Base-by-base conservation (phyloP, 2,797 vertebrate species). In the Pangasius krempfi region DNA sequence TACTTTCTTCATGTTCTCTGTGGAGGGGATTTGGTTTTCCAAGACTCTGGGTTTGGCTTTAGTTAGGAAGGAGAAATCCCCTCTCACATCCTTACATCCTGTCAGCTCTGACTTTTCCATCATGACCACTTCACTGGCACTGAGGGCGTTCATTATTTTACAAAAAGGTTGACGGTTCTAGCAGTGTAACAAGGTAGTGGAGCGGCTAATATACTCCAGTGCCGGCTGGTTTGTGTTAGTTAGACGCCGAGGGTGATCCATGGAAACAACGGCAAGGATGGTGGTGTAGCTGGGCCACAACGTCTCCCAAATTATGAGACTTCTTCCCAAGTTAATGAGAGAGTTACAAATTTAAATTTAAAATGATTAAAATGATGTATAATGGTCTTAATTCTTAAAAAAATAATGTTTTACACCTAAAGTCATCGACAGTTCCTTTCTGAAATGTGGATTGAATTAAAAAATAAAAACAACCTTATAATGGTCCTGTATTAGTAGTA, bases 21-120 rank as follows among this genome's bases (percentile, higher is more conserved):
- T 58, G 79, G 89, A 89, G 81, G 86, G 80, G 80, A 90, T 72
- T 86, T 47, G 64, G 68, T 89, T 92, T 92, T 89, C 88, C 89
- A 88, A 66, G 84, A 86, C 54, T 90, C 79, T 79, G 27, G 60
- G 83, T 76, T 90, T 86, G 60, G 85, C 73, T 89, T 82, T 85
- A 80, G 40, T 84, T 62, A 90, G 75, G 60, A 88, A 83, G 50
- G 58, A 89, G 83, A 88, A 87, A 86, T 87, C 89, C 68, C 82
- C 73, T 58, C 80, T 89, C 78, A 20, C 89, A 73, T 73, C 62
- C 75, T 89, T 66, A 73, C 84, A 90, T 91, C 90, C 81, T 88
- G 52, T 86, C 47, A 44, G 68, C 30, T 80, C 72, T 90, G 76
- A 73, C 84, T 86, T 89, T 89, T 88, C 30, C 72, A 90, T 85